These are phyloP conservation scores for Hormiphora californensis DNA, from an alignment of 37 sponge, comb jelly and placozoan species.

Conservation along the genomic window DNA sequence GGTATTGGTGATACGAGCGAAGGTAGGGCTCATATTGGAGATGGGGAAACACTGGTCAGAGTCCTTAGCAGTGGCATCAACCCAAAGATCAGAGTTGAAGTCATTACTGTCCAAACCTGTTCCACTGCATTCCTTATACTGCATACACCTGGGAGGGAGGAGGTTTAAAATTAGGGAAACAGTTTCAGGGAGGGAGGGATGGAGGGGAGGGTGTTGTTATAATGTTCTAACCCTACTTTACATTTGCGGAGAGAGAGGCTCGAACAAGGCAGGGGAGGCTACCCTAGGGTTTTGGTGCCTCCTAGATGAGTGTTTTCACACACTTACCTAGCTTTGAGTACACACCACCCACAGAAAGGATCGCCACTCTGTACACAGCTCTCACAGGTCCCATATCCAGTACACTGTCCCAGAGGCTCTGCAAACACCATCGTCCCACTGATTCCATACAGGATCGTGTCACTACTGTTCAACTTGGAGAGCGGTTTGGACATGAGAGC, in stretches of 20 bases:
- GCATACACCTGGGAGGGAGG: constrained; percentile 54
- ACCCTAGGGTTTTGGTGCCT: neutral
- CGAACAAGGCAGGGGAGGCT: neutral
- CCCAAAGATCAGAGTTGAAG: constrained; percentile 17
- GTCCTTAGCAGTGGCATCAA: neutral
- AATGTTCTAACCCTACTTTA: too few relatives aligned
- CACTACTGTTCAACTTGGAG: neutral
- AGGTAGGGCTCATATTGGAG: neutral
- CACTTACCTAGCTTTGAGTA: constrained; percentile 32
- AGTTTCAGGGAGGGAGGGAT: neutral
- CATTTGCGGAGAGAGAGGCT: neutral
- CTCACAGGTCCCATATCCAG: neutral
- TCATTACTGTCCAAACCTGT: too few relatives aligned
- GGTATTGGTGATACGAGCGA: neutral
- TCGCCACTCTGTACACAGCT: neutral
- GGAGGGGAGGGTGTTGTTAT: neutral
- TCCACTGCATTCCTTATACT: constrained; percentile 8
- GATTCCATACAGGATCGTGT: neutral
- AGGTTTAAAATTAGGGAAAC: too few relatives aligned
- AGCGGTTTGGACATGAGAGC: neutral
- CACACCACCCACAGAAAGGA: constrained; percentile 47
- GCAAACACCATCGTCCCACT: neutral
- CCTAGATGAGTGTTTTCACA: neutral
- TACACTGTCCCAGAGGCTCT: constrained; percentile 13
- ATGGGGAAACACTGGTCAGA: constrained; percentile 41